phyloP scores from a whole-genome alignment of 2,113 vertebrate species.

The Peucedramus taeniatus region DNA sequence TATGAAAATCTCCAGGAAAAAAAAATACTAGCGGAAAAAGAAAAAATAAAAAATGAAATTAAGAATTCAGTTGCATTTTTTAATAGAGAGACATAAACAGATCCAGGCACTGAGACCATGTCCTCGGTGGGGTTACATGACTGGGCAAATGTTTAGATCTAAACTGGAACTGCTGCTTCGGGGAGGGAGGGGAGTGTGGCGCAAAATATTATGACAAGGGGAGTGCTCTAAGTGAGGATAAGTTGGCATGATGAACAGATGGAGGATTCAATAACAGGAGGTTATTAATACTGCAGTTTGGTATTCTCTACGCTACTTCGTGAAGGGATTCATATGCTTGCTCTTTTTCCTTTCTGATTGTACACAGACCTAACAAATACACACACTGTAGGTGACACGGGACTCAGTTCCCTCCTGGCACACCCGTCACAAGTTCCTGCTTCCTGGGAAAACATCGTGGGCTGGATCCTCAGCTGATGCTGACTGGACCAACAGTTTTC shows the following conservation, averaged over 20 bases:
- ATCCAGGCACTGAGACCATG: background rate
- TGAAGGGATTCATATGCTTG: conserved; percentile 66
- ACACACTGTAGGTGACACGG: background rate
- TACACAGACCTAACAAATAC: background rate
- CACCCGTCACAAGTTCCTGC: background rate
- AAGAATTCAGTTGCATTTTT: background rate
- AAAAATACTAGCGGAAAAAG: background rate
- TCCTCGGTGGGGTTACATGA: conserved; percentile 15
- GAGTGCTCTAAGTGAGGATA: conserved; percentile 68
- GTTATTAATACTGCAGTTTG: conserved; percentile 72
- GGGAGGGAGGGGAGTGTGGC: conserved; percentile 61
- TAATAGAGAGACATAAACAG: background rate
- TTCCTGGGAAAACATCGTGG: background rate
- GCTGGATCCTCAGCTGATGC: background rate
- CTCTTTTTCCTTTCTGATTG: conserved; percentile 57
- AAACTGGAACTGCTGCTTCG: conserved; percentile 47
- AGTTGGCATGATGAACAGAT: conserved; percentile 70
- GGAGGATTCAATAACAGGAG: conserved; percentile 69
- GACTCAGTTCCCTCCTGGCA: background rate
- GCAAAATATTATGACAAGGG: conserved; percentile 71
- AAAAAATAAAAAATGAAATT: background rate
- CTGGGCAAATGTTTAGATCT: conserved; percentile 45
- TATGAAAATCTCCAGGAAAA: background rate
- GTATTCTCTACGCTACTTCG: conserved; percentile 49
- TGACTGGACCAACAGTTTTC: background rate